Base-by-base conservation (phyloP, 1,140 invertebrate species). In the Drosophila teissieri region DNA sequence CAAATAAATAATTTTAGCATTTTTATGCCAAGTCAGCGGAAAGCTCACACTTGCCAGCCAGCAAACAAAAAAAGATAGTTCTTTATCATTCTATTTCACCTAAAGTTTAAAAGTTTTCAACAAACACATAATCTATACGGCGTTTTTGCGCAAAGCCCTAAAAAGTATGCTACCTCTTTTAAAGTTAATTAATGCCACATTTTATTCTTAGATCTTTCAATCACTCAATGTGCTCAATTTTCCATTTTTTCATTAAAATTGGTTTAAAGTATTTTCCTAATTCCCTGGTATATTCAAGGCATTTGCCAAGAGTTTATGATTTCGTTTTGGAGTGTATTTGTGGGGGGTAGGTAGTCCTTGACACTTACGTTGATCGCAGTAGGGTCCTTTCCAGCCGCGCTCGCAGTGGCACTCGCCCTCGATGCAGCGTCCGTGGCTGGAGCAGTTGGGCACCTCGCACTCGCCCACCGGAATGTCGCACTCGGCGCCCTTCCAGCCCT, bases 401-500 rank as follows among this genome's bases (percentile, higher is more conserved):
- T 96, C 95, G 92, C 98, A 99, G 72, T 95, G 94, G 92, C 98
- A 99, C 83, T 95, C 95, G 55, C 98, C 98, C 56, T 96, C 95
- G 62, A 97, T 94, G 93, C 98, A 99, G 67, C 96, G 95, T 61
- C 98, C 98, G 86, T 98, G 96, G 58, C 96, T 96, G 84, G 96
- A 97, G 93, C 98, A 98, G 93, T 98, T 97, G 36, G 97, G 95
- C 74, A 97, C 96, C 93, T 98, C 96, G 93, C 97, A 98, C 93
- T 98, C 98, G 69, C 95, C 95, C 69, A 96, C 95, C 34, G 97
- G 97, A 65, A 99, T 95, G 92, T 98, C 97, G 93, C 99, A 99
- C 93, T 99, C 98, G 19, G 95, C 94, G 34, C 98, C 98, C 93
- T 99, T 99, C 97, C 97, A 99, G 46, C 98, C 98, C 81, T 97